A percentile compares a stretch with the other conserved stretches of the same genome.
phyloP scores from a whole-genome alignment of 2,797 vertebrate species.

The Gallirallus australis region DNA sequence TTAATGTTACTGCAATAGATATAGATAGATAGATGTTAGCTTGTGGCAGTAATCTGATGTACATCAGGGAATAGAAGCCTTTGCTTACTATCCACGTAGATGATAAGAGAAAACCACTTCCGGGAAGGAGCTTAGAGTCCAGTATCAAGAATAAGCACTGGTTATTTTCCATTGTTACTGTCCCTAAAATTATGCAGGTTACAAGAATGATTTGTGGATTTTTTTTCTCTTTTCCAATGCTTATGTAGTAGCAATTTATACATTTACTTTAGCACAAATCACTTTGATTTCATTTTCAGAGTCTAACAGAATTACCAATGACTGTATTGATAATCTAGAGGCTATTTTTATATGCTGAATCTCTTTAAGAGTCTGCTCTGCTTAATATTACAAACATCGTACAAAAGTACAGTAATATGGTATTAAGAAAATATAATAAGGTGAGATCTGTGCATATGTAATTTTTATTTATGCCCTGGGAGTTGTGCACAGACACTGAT shows the following conservation, averaged over 20 bases:
- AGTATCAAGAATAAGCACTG: not conserved
- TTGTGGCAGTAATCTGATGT: not conserved
- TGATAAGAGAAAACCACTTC: not conserved
- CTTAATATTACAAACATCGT: not conserved
- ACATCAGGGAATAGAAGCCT: not conserved
- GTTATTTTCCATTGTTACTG: conserved; percentile 17
- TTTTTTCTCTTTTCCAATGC: not conserved
- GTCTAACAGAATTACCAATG: conserved; percentile 23
- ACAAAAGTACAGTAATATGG: not conserved
- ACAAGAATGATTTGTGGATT: not conserved
- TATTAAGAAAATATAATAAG: conserved; percentile 27
- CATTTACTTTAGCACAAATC: not conserved
- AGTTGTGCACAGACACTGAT: not conserved
- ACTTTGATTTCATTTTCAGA: conserved; percentile 28
- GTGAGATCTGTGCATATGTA: not conserved
- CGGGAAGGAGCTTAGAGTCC: not conserved
- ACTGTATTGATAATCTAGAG: not conserved
- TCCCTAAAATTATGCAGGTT: not conserved
- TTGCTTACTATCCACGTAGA: not conserved
- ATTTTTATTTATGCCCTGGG: not conserved
- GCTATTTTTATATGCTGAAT: conserved; percentile 17
- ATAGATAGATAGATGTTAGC: not conserved
- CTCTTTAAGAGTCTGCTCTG: not conserved
- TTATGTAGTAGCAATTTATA: not conserved
- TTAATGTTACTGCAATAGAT: not conserved